Conservation (phyloP, 2,113 vertebrate species). For the Chascanopsetta lugubris region DNA sequence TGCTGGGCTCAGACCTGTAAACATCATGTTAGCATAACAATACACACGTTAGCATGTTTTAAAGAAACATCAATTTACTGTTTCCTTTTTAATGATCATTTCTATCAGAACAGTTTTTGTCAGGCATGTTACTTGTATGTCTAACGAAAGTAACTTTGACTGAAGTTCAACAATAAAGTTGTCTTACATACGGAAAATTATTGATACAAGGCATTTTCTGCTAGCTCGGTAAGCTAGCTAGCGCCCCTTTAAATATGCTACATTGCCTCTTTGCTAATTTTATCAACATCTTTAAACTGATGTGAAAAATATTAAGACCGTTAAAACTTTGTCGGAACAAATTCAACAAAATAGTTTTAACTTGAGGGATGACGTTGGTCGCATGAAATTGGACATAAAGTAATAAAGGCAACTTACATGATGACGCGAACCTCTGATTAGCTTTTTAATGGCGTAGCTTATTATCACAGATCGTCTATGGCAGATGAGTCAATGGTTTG, state of each 20-base stretch:
- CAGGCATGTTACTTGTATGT: neutral
- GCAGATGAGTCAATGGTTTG: neutral
- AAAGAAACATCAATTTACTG: neutral
- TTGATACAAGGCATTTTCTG: neutral
- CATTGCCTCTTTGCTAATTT: neutral
- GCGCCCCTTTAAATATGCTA: neutral
- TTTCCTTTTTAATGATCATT: neutral
- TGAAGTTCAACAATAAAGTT: neutral
- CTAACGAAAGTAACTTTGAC: too few relatives aligned
- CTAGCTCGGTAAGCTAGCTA: constrained; percentile 15
- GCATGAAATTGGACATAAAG: neutral
- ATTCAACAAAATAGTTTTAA: too few relatives aligned
- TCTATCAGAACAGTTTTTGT: neutral
- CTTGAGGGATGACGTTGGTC: too few relatives aligned
- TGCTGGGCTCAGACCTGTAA: constrained; percentile 41
- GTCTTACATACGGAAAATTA: neutral
- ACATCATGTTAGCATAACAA: too few relatives aligned
- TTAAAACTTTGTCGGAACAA: neutral
- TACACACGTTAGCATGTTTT: neutral
- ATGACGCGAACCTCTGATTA: neutral
- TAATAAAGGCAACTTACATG: constrained; percentile 40
- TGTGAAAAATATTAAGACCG: neutral
- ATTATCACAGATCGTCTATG: constrained; percentile 6
- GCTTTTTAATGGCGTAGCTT: neutral
- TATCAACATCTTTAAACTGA: too few relatives aligned